These are phyloP conservation scores for Batillaria attramentaria DNA, from an alignment of 1,140 invertebrate species.

Conservation along the genomic window DNA sequence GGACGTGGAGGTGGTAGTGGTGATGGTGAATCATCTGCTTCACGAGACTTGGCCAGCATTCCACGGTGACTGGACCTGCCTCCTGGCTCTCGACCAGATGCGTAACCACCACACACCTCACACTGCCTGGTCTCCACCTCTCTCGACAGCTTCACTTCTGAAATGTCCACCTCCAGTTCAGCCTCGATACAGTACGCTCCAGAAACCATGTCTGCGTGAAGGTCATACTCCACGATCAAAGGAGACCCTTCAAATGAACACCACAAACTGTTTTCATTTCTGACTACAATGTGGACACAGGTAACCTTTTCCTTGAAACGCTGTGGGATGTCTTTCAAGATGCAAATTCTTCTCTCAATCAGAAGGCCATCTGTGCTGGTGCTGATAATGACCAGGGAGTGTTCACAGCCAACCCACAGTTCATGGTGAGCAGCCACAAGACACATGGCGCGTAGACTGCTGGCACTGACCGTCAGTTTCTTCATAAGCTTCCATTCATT, in stretches of 20 bases:
- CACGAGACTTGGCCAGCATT: no score
- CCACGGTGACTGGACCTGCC: neutral
- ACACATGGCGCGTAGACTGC: slow-evolving; percentile 9
- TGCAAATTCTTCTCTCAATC: slow-evolving; percentile 35
- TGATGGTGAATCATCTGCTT: neutral
- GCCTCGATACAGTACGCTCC: neutral
- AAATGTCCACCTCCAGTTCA: slow-evolving; percentile 18
- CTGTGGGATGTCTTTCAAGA: slow-evolving; percentile 16
- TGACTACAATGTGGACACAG: neutral
- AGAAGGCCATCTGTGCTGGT: slow-evolving; percentile 33
- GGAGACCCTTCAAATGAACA: slow-evolving; percentile 37
- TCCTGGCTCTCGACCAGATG: neutral
- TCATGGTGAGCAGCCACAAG: slow-evolving; percentile 30
- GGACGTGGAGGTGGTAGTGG: slow-evolving; percentile 1
- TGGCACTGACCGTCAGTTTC: slow-evolving; percentile 6
- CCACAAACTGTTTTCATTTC: slow-evolving; percentile 42
- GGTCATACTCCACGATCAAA: slow-evolving; percentile 42
- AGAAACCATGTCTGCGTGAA: neutral
- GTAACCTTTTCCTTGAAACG: neutral
- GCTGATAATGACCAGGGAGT: slow-evolving; percentile 41
- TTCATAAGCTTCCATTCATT: slow-evolving; percentile 13
- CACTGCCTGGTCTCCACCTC: neutral
- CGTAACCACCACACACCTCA: neutral
- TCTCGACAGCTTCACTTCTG: neutral
- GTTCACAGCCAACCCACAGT: slow-evolving; percentile 48